phyloP scores from a whole-genome alignment of 2,888 invertebrate genomes.

The Lobophora halterata region DNA sequence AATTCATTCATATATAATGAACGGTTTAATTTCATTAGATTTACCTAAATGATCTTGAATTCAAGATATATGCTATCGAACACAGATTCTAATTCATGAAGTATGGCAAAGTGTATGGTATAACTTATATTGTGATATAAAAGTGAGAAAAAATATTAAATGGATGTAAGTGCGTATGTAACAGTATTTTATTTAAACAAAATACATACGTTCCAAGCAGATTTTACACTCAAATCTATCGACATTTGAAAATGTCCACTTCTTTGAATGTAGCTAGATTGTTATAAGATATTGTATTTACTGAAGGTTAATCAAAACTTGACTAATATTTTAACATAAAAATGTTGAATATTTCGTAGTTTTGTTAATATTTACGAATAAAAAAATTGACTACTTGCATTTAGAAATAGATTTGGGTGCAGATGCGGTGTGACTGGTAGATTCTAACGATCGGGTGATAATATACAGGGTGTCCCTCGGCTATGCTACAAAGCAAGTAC shows the following conservation, averaged over 20 bases:
- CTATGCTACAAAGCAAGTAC: too few relatives aligned
- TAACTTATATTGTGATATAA: constrained; percentile 19
- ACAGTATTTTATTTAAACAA: constrained; percentile 14
- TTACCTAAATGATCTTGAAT: too few relatives aligned
- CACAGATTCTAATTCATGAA: constrained; percentile 5
- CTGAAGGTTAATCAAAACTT: constrained; percentile 3
- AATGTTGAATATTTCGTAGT: constrained; percentile 16
- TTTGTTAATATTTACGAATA: constrained; percentile 6
- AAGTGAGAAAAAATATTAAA: constrained; percentile 17
- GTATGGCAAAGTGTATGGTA: constrained; percentile 6
- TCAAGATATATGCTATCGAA: too few relatives aligned
- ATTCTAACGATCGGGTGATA: too few relatives aligned
- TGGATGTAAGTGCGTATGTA: constrained; percentile 2
- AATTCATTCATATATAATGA: too few relatives aligned
- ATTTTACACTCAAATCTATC: neutral
- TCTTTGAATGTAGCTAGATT: too few relatives aligned
- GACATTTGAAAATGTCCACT: too few relatives aligned
- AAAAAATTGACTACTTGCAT: constrained; percentile 36
- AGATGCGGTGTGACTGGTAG: constrained; percentile 38
- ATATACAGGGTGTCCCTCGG: too few relatives aligned
- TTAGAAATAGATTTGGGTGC: constrained; percentile 55
- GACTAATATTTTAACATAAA: constrained; percentile 3
- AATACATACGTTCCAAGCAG: neutral
- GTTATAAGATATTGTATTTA: too few relatives aligned
- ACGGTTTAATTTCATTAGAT: too few relatives aligned